Percentiles rank a stretch among this genome's conserved stretches.
phyloP scores from a whole-genome alignment of 1,140 invertebrate species.

The Drosophila repleta region DNA sequence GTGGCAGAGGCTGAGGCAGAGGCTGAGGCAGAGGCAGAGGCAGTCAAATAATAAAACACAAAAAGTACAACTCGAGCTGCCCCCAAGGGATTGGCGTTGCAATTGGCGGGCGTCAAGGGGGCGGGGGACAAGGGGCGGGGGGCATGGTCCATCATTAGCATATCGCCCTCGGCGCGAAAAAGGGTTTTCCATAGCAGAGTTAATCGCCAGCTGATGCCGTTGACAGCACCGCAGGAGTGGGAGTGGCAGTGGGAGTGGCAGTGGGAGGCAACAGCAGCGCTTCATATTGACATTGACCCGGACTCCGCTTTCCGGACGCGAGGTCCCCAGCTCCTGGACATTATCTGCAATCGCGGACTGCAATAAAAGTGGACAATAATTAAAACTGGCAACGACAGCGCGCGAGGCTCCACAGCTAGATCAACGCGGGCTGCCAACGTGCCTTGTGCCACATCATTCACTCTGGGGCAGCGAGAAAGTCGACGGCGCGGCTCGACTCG shows the following conservation, averaged over 20 bases:
- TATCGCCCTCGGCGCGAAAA: constrained; percentile 72
- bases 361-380: constrained; percentile 79
- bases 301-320: not conserved
- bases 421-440: constrained; percentile 2
- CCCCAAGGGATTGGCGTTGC: constrained; percentile 34
- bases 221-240: constrained; percentile 35
- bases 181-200: constrained; percentile 66
- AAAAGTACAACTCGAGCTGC: constrained; percentile 56
- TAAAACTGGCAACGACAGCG: constrained; percentile 62
- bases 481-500: not conserved
- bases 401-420: constrained; percentile 37
- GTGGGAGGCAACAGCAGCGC: constrained; percentile 15
- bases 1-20: constrained; percentile 2
- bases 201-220: constrained; percentile 75
- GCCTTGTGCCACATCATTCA: constrained; percentile 16
- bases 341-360: constrained; percentile 68
- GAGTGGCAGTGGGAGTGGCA: not conserved
- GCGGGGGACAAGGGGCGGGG: not conserved
- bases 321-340: constrained; percentile 31
- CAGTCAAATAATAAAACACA: constrained; percentile 70
- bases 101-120: constrained; percentile 6
- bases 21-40: constrained; percentile 4
- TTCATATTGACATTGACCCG: constrained; percentile 58
- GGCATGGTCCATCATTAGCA: constrained; percentile 67
- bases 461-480: not conserved